phyloP scores from a whole-genome alignment of 2,113 vertebrate genomes.

The Clupea harengus region DNA sequence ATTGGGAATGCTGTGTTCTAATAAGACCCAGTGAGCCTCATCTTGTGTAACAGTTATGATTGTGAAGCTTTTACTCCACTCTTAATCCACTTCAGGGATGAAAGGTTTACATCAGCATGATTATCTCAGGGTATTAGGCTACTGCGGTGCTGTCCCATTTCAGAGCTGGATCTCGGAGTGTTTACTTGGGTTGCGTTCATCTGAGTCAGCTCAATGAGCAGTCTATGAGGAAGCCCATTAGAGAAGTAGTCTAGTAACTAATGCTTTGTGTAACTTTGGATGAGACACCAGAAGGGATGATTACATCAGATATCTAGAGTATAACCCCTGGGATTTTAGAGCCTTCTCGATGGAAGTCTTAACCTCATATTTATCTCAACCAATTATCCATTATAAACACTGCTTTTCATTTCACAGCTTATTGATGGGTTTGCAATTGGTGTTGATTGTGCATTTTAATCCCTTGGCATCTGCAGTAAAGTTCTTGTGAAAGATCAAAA shows the following conservation, averaged over 20 bases:
- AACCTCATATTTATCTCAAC: background rate
- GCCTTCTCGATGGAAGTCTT: background rate
- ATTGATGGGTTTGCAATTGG: no score
- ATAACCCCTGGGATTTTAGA: background rate
- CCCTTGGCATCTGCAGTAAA: background rate
- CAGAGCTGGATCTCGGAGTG: background rate
- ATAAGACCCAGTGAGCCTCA: background rate
- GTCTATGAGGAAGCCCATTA: background rate
- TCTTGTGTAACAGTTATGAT: constrained; percentile 11
- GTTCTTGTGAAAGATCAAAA: background rate
- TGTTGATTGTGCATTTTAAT: background rate
- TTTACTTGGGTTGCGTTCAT: background rate
- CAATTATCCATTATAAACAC: background rate
- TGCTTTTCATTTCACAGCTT: background rate
- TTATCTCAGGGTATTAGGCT: background rate
- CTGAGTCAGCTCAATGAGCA: background rate
- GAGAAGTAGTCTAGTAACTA: background rate
- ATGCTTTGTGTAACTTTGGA: background rate
- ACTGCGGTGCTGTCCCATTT: background rate
- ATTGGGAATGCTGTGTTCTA: background rate
- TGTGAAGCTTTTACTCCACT: background rate
- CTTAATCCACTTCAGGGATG: background rate
- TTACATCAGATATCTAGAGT: background rate
- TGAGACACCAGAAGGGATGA: background rate
- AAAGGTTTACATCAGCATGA: background rate